Conservation (phyloP, 2,113 vertebrate genomes). For the Casuarius casuarius region DNA sequence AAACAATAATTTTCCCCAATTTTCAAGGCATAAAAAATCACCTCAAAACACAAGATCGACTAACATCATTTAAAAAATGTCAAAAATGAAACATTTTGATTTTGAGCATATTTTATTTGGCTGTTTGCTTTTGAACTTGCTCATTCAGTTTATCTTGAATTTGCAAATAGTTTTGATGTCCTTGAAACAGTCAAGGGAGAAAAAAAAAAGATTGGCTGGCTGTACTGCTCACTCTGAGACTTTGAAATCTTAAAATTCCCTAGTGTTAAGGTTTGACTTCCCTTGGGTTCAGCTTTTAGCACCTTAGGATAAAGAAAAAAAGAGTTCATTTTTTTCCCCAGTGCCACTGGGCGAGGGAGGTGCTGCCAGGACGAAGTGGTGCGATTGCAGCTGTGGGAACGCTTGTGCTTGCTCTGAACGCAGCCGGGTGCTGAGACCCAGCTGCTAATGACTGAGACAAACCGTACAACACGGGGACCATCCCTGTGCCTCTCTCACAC, state of each 20-base stretch:
- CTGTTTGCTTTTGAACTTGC: background rate
- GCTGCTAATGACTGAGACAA: background rate
- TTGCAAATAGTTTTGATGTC: background rate
- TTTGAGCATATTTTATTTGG: background rate
- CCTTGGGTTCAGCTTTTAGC: background rate
- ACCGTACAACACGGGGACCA: fast-evolving
- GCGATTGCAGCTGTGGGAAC: background rate
- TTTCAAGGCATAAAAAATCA: background rate
- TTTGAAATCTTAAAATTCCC: background rate
- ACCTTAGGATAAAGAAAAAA: background rate
- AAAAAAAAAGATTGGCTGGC: background rate
- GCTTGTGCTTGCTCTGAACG: background rate
- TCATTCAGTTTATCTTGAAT: background rate
- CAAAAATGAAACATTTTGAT: background rate
- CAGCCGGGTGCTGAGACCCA: background rate
- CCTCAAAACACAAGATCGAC: background rate
- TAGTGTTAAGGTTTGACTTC: background rate
- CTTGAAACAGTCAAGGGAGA: background rate
- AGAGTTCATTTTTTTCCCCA: background rate
- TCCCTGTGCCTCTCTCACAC: background rate
- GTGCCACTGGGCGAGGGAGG: fast-evolving
- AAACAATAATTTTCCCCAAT: background rate
- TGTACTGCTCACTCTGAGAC: background rate
- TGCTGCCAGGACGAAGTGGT: background rate
- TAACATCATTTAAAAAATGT: background rate